Percentiles rank a stretch among this genome's conserved stretches.
phyloP scores from a whole-genome alignment of 2,888 invertebrate species.

The Nyleta sp. region DNA sequence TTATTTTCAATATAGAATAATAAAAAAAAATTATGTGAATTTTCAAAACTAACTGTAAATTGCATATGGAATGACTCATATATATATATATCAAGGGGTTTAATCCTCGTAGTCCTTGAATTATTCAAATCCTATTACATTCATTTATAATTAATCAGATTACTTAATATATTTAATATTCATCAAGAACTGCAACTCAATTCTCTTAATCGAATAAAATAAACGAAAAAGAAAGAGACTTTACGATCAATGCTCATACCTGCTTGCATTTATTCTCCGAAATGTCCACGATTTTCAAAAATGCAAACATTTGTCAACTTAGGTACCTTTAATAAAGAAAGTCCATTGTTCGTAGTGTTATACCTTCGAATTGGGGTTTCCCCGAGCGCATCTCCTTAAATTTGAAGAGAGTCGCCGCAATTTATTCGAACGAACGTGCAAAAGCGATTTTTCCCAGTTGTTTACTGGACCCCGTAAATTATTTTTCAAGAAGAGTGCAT shows the following conservation, averaged over 20 bases:
- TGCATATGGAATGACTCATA: too few species aligned
- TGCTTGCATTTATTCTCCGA: background rate
- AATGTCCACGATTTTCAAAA: background rate
- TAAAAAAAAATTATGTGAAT: too few species aligned
- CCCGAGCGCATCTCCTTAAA: background rate
- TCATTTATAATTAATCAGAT: too few species aligned
- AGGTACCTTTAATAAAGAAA: slow-evolving; percentile 24
- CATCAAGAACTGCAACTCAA: too few species aligned
- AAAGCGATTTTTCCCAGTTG: background rate
- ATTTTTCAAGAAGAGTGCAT: too few species aligned
- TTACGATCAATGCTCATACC: slow-evolving; percentile 26
- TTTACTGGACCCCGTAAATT: background rate
- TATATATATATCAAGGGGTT: too few species aligned
- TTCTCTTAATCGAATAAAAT: background rate
- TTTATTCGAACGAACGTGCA: slow-evolving; percentile 10
- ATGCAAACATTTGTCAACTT: slow-evolving; percentile 31
- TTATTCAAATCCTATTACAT: too few species aligned
- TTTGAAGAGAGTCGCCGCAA: background rate
- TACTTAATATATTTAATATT: too few species aligned
- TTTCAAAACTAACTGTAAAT: too few species aligned
- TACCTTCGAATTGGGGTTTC: slow-evolving; percentile 17
- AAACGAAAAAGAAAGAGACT: slow-evolving; percentile 1
- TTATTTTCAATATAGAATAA: too few species aligned
- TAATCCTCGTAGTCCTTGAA: too few species aligned
- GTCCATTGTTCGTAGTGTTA: slow-evolving; percentile 18